A percentile compares a stretch with the other conserved stretches of the same genome.
Conservation (phyloP, 2,797 vertebrate species). For the Pelochelys cantorii region DNA sequence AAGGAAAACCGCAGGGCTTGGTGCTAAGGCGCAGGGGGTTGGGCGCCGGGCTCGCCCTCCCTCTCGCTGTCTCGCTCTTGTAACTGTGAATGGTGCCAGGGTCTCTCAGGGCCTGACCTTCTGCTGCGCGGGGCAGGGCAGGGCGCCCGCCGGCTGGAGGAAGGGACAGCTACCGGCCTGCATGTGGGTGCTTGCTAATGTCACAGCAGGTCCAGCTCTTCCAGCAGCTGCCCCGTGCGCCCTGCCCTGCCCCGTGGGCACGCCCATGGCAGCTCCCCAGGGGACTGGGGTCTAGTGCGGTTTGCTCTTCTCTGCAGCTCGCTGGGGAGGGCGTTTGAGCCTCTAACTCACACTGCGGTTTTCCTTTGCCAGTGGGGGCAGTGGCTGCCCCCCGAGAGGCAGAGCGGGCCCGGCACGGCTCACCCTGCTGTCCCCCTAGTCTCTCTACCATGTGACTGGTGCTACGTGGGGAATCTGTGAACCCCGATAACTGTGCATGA, state of each 20-base stretch:
- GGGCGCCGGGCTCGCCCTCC: neutral
- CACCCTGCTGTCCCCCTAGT: neutral
- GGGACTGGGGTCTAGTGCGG: neutral
- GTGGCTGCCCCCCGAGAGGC: neutral
- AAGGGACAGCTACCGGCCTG: neutral
- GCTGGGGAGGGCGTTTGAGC: neutral
- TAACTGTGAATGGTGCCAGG: constrained; percentile 72
- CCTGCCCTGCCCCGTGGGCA: neutral
- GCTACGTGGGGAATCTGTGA: constrained; percentile 8
- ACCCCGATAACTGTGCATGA: constrained; percentile 6
- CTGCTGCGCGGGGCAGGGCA: neutral
- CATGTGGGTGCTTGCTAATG: neutral
- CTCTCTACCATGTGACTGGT: constrained; percentile 18
- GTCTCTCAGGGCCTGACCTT: neutral
- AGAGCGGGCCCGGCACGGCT: neutral
- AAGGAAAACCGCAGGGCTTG: neutral
- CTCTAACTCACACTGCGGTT: neutral
- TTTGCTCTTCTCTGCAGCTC: neutral
- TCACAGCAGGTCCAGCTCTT: neutral
- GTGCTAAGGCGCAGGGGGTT: constrained; percentile 45
- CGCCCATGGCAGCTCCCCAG: neutral
- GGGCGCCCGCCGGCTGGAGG: neutral
- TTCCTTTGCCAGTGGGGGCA: neutral
- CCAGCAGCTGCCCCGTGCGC: neutral
- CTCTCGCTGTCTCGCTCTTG: constrained; percentile 26